Conservation (phyloP, 2,888 invertebrate genomes). For the Myopa tessellatipennis region DNA sequence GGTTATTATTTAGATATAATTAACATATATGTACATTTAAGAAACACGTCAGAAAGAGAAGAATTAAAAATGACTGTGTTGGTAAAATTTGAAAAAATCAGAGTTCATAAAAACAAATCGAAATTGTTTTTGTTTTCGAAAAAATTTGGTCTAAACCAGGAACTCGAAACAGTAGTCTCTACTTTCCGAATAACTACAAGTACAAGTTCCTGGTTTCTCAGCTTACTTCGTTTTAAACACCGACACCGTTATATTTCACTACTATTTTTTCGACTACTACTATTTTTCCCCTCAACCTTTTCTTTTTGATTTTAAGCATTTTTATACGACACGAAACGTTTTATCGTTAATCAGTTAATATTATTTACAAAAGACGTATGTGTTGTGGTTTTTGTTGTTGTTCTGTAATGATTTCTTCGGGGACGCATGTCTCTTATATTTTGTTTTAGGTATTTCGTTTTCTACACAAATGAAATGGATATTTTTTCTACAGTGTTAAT, state of each 20-base stretch:
- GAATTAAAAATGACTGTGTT: background rate
- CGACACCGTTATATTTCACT: background rate
- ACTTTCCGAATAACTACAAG: too few relatives aligned
- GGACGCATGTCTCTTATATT: background rate
- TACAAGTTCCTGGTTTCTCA: background rate
- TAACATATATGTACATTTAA: background rate
- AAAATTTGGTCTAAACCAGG: too few relatives aligned
- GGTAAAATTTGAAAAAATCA: background rate
- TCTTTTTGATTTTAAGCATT: background rate
- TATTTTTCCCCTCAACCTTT: background rate
- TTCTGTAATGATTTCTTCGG: background rate
- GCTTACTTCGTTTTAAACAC: background rate
- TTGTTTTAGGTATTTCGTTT: background rate
- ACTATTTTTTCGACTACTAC: background rate
- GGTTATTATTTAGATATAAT: too few relatives aligned
- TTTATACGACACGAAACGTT: background rate
- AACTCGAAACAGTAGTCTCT: too few relatives aligned
- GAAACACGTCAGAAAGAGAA: constrained; percentile 14
- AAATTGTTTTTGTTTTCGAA: too few relatives aligned
- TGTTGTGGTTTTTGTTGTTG: background rate
- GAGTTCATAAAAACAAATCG: too few relatives aligned
- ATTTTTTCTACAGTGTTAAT: constrained; percentile 35
- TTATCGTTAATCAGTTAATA: background rate
- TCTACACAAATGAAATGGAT: background rate
- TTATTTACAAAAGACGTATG: background rate